Conservation (phyloP, 2,888 invertebrate species). For the Athrips mouffetella region DNA sequence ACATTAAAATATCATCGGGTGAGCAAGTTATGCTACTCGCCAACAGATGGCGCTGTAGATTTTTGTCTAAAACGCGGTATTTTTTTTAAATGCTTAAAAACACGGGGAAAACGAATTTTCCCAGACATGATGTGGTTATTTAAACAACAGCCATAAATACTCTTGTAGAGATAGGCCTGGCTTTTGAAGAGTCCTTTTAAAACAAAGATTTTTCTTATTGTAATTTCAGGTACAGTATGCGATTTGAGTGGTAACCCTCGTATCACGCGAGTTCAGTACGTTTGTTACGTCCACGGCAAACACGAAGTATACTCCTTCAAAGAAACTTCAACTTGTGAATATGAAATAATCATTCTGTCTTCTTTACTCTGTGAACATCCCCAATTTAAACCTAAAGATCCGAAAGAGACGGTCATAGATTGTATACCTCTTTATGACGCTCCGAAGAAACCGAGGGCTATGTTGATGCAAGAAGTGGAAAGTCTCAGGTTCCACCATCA, state of each 20-base stretch:
- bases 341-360: constrained; percentile 93
- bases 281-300: constrained; percentile 92
- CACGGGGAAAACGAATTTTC: too few species aligned
- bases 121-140: too few species aligned
- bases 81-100: too few species aligned
- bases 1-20: too few species aligned
- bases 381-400: constrained; percentile 87
- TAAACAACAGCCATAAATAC: too few species aligned
- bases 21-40: too few species aligned
- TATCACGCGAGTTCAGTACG: constrained; percentile 88
- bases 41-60: too few species aligned
- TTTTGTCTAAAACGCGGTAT: too few species aligned
- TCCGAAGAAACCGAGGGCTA: constrained; percentile 84
- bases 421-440: constrained; percentile 83
- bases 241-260: constrained; percentile 93
- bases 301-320: constrained; percentile 96
- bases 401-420: constrained; percentile 86
- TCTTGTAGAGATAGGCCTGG: too few species aligned
- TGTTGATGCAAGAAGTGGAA: constrained; percentile 84
- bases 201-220: not conserved
- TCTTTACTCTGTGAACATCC: constrained; percentile 93
- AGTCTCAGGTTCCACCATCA: constrained; percentile 83
- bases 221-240: constrained; percentile 83
- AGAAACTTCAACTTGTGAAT: constrained; percentile 95
- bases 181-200: too few species aligned